Conservation (phyloP, 2,797 vertebrate genomes). For the Coccyzus lansbergi region DNA sequence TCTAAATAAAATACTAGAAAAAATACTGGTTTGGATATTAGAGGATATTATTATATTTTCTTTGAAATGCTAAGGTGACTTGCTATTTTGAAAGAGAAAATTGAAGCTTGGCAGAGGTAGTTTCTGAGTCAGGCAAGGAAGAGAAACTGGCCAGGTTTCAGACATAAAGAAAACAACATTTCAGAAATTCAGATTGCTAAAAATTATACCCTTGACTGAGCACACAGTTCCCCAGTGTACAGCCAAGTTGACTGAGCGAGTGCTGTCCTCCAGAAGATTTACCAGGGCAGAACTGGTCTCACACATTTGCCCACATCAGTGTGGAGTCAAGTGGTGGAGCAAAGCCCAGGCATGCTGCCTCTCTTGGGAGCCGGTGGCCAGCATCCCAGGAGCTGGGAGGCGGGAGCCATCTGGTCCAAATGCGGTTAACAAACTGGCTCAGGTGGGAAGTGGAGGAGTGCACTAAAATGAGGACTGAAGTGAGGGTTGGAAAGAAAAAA, state of each 20-base stretch:
- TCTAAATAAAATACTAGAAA: not conserved
- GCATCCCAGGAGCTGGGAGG: not conserved
- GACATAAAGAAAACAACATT: not conserved
- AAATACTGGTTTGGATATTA: not conserved
- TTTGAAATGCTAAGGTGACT: not conserved
- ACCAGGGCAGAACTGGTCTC: not conserved
- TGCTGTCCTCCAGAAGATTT: not conserved
- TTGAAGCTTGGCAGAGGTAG: not conserved
- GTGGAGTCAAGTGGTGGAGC: not conserved
- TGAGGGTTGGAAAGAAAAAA: not conserved
- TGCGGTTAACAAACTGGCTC: not conserved
- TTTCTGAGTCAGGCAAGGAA: not conserved
- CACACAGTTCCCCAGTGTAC: accelerated
- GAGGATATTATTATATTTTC: not conserved
- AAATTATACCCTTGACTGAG: not conserved
- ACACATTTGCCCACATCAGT: not conserved
- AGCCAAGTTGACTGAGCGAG: not conserved
- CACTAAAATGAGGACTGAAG: not conserved
- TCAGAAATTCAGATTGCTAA: not conserved
- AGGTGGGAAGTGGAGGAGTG: not conserved
- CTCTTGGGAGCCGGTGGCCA: accelerated
- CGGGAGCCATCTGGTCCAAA: not conserved
- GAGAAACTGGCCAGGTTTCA: conserved; percentile 6
- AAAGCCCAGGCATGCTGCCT: not conserved
- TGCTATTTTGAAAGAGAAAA: not conserved